Evolutionary conservation across 1,140 invertebrate genomes (phyloP).

Genomic region (Cotesia typhae): DNA sequence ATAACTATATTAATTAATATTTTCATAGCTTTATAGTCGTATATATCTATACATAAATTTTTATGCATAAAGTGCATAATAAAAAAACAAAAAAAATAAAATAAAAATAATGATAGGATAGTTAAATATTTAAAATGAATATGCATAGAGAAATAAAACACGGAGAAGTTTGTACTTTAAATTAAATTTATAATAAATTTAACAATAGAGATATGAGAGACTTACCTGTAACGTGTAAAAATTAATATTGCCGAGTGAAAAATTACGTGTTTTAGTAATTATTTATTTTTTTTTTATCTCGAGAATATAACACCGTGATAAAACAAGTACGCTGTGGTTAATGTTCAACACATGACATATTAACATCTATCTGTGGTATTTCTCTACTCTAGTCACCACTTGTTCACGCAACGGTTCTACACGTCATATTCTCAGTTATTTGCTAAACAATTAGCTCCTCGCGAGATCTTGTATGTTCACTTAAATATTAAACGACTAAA

Average conservation of each 20-base stretch:
- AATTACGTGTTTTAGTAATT: neutral
- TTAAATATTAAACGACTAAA: neutral
- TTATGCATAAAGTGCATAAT: too few relatives aligned
- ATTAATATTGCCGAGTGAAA: neutral
- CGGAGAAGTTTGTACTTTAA: conserved; percentile 16
- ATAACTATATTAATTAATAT: conserved; percentile 10
- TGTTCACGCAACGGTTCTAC: neutral
- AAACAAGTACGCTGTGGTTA: neutral
- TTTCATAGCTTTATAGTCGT: conserved; percentile 1
- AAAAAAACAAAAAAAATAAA: neutral
- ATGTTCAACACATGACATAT: conserved; percentile 14
- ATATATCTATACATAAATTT: too few relatives aligned
- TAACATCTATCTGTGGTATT: conserved; percentile 26
- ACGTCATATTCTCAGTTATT: conserved; percentile 19
- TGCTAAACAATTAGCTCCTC: conserved; percentile 29
- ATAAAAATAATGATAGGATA: neutral
- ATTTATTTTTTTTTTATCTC: neutral
- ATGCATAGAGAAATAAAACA: conserved; percentile 9
- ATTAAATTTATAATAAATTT: conserved; percentile 1
- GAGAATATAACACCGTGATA: neutral
- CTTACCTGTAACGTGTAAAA: conserved; percentile 6
- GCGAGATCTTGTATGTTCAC: conserved; percentile 8
- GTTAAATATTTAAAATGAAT: conserved; percentile 20
- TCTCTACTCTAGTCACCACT: neutral
- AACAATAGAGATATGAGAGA: conserved; percentile 4